phyloP scores from a whole-genome alignment of 2,113 vertebrate genomes.

The Mionectes macconnelli region DNA sequence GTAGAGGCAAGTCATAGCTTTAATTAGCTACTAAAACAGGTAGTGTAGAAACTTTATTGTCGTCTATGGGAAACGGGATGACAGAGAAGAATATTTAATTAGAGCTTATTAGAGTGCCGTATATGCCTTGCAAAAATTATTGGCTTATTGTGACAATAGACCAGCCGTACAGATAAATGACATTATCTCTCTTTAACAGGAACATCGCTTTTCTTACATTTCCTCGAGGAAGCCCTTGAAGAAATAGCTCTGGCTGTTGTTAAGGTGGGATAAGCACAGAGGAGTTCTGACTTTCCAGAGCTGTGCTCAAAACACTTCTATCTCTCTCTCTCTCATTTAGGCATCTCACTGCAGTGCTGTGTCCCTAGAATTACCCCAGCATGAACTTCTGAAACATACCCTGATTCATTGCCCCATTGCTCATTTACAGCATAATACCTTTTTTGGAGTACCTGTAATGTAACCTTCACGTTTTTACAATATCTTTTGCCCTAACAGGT shows the following conservation, averaged over 20 bases:
- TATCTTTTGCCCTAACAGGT: not conserved
- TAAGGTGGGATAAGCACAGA: not conserved
- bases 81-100: not conserved
- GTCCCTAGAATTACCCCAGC: not conserved
- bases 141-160: not conserved
- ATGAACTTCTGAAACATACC: not conserved
- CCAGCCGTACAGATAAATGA: not conserved
- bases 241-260: not conserved
- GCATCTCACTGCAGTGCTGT: rapidly evolving
- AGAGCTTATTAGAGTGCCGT: not conserved
- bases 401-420: not conserved
- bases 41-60: not conserved
- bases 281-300: not conserved
- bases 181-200: not conserved
- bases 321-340: not conserved
- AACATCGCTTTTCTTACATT: not conserved
- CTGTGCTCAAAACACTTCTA: not conserved
- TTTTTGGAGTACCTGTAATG: not conserved
- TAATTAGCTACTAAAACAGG: not conserved
- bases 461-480: not conserved
- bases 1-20: not conserved
- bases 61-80: not conserved
- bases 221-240: not conserved
- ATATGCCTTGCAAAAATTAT: not conserved
- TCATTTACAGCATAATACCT: rapidly evolving